These are phyloP conservation scores for Rhincodon typus DNA, from an alignment of 2,797 vertebrate species.

Conservation along the genomic window DNA sequence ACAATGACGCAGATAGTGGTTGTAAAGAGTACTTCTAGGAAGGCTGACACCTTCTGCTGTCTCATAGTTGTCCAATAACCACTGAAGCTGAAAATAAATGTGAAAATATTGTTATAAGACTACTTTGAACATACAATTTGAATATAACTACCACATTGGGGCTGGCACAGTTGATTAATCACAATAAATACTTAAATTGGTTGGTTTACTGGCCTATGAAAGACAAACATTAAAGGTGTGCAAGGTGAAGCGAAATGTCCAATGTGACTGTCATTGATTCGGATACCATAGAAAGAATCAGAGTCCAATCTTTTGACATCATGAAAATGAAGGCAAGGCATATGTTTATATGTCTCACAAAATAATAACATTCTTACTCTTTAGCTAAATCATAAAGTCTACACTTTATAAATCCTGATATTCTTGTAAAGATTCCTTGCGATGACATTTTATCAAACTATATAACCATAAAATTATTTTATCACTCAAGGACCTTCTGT, in stretches of 20 bases:
- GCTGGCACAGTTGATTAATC: neutral
- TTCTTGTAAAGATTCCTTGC: neutral
- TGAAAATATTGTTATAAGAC: neutral
- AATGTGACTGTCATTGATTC: neutral
- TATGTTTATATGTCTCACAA: neutral
- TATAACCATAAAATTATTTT: neutral
- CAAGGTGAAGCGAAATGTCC: neutral
- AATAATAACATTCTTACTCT: neutral
- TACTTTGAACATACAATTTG: neutral
- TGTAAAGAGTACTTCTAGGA: constrained; percentile 70
- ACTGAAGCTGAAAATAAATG: constrained; percentile 57
- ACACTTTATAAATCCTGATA: neutral
- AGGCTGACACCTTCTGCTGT: constrained; percentile 73
- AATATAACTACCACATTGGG: neutral
- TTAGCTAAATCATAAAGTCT: neutral
- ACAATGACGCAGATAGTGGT: constrained; percentile 72
- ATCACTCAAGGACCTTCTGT: neutral
- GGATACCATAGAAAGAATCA: neutral
- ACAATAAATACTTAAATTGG: neutral
- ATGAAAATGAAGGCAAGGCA: neutral
- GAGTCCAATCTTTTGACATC: neutral
- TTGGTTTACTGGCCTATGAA: neutral
- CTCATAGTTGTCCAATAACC: constrained; percentile 74
- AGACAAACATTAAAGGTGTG: neutral
- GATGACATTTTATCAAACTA: neutral